Base-by-base conservation (phyloP, 2,113 vertebrate genomes). In the Odocoileus virginianus region DNA sequence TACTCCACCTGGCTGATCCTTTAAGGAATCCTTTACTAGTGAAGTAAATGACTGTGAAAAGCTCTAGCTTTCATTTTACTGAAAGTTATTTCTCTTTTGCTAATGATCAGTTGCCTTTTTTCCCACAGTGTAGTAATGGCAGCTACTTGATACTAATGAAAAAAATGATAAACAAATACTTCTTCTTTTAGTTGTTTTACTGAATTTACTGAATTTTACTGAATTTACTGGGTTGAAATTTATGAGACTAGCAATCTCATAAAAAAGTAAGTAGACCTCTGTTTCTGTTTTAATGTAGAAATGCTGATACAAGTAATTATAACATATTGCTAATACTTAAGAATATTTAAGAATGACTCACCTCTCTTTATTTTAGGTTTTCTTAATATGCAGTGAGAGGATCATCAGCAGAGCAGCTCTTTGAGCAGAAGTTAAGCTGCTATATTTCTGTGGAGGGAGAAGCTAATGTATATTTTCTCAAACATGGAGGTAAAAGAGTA, bases 31-130 rank as follows among this genome's bases (percentile, higher is more conserved):
- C 5, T 84, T 12, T 60, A 19, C 14, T 17, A 82, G 47, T 54
- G 60, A 88, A 88, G 87, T 85, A 88, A 88, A 90, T 85, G 57
- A 81, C 50, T 61, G 23, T 83, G 52, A 95, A 76, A 40, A 57
- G 36, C 3, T 17, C 30, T 23, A 36, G 11, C n/a, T 95, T 96
- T 81, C 45, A 36, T 40, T 11, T 83, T 89, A 82, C 47, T 93
- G 30, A 50, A 81, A 95, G 27, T 84, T 8, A 40, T 85, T 97
- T 84, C 90, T 87, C 14, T 93, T 98, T 91, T 93, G 17, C 25
- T n/a, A 52, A 9, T 76, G 58, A 21, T 61, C 43, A 74, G 85
- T 64, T 96, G 45, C n/a, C 9, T 85, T 58, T 82, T 47, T 60
- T 14, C 76, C 92, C 76, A 50, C 52, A 92, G 4, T 50, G 36